These are phyloP conservation scores for Athetis lepigone DNA, from an alignment of 2,888 invertebrate genomes.

Conservation along the genomic window DNA sequence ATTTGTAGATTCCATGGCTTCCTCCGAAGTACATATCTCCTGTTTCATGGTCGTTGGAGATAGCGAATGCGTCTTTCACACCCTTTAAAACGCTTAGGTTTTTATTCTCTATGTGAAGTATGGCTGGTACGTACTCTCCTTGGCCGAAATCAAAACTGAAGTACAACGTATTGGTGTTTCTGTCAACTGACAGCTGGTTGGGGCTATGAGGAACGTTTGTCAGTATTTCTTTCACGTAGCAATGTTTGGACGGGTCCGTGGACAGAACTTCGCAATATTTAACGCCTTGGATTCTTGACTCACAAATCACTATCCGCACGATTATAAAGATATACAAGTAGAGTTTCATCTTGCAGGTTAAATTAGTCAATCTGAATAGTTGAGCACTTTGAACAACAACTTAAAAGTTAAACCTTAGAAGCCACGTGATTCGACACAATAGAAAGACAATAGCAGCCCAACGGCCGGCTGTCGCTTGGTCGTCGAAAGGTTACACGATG, in stretches of 20 bases:
- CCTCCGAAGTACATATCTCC: conserved; percentile 83
- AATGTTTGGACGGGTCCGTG: conserved; percentile 70
- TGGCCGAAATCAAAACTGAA: conserved; percentile 84
- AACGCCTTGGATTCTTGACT: conserved; percentile 49
- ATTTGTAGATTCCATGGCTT: conserved; percentile 82
- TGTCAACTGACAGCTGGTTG: conserved; percentile 82
- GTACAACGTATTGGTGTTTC: conserved; percentile 75
- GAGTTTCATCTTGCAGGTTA: conserved; percentile 43
- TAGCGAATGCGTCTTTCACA: conserved; percentile 83
- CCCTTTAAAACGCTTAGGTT: conserved; percentile 79
- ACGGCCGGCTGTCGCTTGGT: no score
- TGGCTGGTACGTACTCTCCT: conserved; percentile 80
- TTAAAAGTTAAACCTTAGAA: no score
- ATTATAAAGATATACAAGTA: conserved; percentile 40
- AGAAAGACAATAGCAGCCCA: no score
- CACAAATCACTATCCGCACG: conserved; percentile 36
- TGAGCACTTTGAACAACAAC: no score
- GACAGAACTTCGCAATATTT: conserved; percentile 74
- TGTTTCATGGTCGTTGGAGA: conserved; percentile 69
- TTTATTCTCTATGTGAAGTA: conserved; percentile 74
- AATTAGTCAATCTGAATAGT: conserved; percentile 1
- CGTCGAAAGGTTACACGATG: no score
- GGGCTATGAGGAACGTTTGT: conserved; percentile 78
- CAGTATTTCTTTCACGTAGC: conserved; percentile 78
- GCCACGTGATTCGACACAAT: no score